Evolutionary conservation across 2,797 vertebrate species (phyloP).

Genomic region (Rhinoraja longicauda): DNA sequence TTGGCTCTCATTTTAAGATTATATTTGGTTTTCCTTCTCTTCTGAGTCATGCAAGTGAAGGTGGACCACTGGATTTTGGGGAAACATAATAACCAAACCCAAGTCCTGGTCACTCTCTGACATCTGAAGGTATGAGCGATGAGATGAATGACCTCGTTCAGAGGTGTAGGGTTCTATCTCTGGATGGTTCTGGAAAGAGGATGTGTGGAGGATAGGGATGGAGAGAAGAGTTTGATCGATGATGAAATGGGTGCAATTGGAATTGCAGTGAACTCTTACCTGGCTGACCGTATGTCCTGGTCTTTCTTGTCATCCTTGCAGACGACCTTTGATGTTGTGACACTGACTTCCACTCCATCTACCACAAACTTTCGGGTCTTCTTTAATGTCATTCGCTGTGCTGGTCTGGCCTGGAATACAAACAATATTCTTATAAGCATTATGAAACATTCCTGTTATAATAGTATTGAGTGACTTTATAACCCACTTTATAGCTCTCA

Average conservation of each 20-base stretch:
- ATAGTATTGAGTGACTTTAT: too few species aligned
- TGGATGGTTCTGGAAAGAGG: neutral
- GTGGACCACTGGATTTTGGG: neutral
- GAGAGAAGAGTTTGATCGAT: too few species aligned
- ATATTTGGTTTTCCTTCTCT: neutral
- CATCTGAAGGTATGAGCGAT: neutral
- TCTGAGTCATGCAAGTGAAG: neutral
- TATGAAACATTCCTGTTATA: too few species aligned
- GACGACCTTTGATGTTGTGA: slow-evolving; percentile 53
- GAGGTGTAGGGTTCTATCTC: neutral
- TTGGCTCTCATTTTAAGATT: neutral
- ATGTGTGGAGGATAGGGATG: too few species aligned
- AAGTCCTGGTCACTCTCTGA: too few species aligned
- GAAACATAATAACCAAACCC: neutral
- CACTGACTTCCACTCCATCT: slow-evolving; percentile 56
- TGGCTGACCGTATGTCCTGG: slow-evolving; percentile 49
- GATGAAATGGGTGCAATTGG: neutral
- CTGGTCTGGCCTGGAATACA: neutral
- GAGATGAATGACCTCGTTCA: neutral
- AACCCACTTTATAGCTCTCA: neutral
- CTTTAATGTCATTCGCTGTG: slow-evolving; percentile 46
- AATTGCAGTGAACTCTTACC: slow-evolving; percentile 45
- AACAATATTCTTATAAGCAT: neutral
- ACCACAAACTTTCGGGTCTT: slow-evolving; percentile 54
- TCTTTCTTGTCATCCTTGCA: slow-evolving; percentile 45